Base-by-base conservation (phyloP, 2,797 vertebrate species). In the Sebastes iracundus region DNA sequence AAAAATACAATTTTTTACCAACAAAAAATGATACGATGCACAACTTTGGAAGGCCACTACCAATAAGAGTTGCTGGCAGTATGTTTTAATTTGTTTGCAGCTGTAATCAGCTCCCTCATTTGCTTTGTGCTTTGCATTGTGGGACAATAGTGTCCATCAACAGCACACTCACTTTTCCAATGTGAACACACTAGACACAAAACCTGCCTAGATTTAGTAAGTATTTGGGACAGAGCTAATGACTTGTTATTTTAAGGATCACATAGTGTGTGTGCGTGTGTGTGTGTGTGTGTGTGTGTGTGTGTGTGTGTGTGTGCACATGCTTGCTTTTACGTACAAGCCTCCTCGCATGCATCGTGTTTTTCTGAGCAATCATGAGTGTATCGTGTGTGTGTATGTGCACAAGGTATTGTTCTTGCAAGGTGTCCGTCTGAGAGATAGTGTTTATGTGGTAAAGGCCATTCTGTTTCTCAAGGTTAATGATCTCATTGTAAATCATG, bases 401-500 rank as follows among this genome's bases (percentile, higher is more conserved):
- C n/a, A 42, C 35, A 20, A 67, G 52, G 46, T 81, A 58, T 78
- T 79, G 82, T 90, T 90, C 81, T 82, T 77, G 72, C 75, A 77
- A 68, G 78, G 85, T 84, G 88, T 94, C 89, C 27, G 55, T 93
- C 85, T 84, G 63, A 87, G 79, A 91, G 86, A 88, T 72, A 53
- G 91, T 88, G 89, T 94, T 93, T 92, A 88, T 90, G 81, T 88
- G 64, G 61, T 81, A 75, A 81, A 80, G 81, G 88, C 92, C 72
- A 70, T 82, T 90, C 85, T 86, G 75, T 85, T 92, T 90, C 90
- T 92, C 95, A 96, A 96, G 95, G 95, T 95, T 96, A 96, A 96
- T 95, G 95, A 96, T 93, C 93, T 94, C 91, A 94, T 96, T 96
- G 93, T 94, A 94, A 96, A 95, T 92, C 96, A 94, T 87, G 90